phyloP scores from a whole-genome alignment of 2,888 invertebrate species.

The Frankliniella intonsa region DNA sequence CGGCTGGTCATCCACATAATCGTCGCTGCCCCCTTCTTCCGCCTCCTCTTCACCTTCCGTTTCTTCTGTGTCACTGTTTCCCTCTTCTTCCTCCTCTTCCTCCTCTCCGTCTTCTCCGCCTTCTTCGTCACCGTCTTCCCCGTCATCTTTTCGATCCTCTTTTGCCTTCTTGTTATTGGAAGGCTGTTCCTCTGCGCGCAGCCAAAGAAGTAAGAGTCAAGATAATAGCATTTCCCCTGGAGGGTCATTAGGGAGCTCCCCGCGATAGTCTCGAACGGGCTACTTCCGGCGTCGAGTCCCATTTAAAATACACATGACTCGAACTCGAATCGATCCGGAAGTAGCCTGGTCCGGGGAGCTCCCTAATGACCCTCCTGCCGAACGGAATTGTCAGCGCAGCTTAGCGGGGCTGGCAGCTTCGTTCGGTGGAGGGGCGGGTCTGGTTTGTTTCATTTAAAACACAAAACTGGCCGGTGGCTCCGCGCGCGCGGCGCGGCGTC shows the following conservation, averaged over 20 bases:
- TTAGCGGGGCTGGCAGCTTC: too few relatives aligned
- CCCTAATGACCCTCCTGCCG: too few relatives aligned
- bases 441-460: too few relatives aligned
- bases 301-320: too few relatives aligned
- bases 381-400: too few relatives aligned
- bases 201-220: not conserved
- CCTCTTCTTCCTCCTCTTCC: not conserved
- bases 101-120: not conserved
- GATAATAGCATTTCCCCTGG: not conserved
- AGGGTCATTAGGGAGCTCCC: too few relatives aligned
- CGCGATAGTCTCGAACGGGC: too few relatives aligned
- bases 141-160: not conserved
- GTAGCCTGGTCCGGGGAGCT: too few relatives aligned
- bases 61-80: not conserved
- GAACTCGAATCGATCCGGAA: too few relatives aligned
- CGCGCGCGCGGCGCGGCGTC: not conserved
- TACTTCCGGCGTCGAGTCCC: too few relatives aligned
- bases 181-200: not conserved
- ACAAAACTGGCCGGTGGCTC: not conserved
- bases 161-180: not conserved
- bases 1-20: conserved; percentile 10
- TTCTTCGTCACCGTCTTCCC: not conserved
- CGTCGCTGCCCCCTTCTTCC: not conserved
- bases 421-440: too few relatives aligned
- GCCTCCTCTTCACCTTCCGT: not conserved